phyloP scores from a whole-genome alignment of 2,888 invertebrate genomes.

The Agrenia bidenticulata region DNA sequence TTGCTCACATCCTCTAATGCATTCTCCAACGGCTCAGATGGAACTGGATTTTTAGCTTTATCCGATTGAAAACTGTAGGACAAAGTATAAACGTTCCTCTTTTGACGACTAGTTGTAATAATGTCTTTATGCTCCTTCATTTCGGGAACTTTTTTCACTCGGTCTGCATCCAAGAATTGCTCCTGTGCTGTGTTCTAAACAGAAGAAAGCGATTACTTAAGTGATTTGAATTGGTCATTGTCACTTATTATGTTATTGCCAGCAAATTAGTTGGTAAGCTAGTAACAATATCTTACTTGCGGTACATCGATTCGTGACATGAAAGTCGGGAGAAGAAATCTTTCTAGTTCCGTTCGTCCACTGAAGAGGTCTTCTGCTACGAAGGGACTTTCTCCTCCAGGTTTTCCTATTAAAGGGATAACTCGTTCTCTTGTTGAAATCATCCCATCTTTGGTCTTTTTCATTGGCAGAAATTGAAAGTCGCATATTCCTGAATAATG shows the following conservation, averaged over 20 bases:
- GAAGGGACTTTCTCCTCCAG: conserved; percentile 27
- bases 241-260: no score
- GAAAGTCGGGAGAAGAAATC: conserved; percentile 39
- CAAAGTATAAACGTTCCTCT: conserved; percentile 45
- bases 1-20: conserved; percentile 43
- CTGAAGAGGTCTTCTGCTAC: conserved; percentile 12
- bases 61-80: conserved; percentile 31
- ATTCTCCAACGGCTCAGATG: conserved; percentile 33
- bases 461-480: conserved; percentile 81
- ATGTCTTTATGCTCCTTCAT: conserved; percentile 1
- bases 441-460: conserved; percentile 55
- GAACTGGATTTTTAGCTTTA: conserved; percentile 30
- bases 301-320: conserved; percentile 49
- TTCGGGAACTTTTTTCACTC: background rate
- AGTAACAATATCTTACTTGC: conserved; percentile 28
- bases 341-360: conserved; percentile 14
- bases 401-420: conserved; percentile 45
- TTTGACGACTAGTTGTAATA: conserved; percentile 33
- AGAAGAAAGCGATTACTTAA: no score
- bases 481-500: conserved; percentile 72
- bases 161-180: background rate
- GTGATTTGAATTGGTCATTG: no score
- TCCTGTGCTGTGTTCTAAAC: background rate
- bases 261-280: no score
- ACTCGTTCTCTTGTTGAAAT: conserved; percentile 67